Evolutionary conservation across 2,888 invertebrate species (phyloP), one percentile per base, ranked within the genome.

Genomic region (Adelphocoris suturalis): DNA sequence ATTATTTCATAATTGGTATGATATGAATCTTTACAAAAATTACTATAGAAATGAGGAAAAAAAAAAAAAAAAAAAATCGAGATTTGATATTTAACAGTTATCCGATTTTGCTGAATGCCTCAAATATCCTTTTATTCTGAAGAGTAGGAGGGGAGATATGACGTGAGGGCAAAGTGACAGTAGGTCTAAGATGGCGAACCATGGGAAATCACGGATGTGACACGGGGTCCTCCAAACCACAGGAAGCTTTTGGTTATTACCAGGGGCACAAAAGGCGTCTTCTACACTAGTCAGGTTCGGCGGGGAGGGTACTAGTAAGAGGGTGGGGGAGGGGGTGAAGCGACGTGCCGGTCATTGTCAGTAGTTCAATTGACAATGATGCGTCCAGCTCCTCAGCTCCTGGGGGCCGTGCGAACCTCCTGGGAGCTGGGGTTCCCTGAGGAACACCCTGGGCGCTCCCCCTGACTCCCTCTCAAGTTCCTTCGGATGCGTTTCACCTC

Each of bases 301-400:
- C 81, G 37, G 46, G 37, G 37, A 37, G 7, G 37, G 37, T 37
- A 81, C 16, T 12, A 28, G 80, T 55, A 55, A 12, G 55, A 55
- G 12, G 55, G 14, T 13, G 19, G 1, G 14, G 27, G 76, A 3
- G 5, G 37, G 37, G 37, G 37, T 37, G 37, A 37, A 12, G 46
- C 37, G 86, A 86, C 86, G 86, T 86, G 86, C 75, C 85, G 86
- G 86, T 86, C 86, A 75, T 86, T 86, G 80, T 37, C 37, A 37
- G 57, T 61, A 47, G 61, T 47, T 86, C 68, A 75, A 86, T 86
- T 55, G 86, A 86, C 86, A 86, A 86, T 86, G 86, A 86, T 75
- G 57, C 46, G 85, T 37, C 61, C 57, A 47, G 37, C 78, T 68
- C n/a, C 68, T 19, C 19, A 1, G 12, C 68, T 19, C 37, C 37